Conservation (phyloP, 2,888 invertebrate genomes). For the Tetanocera ferruginea region DNA sequence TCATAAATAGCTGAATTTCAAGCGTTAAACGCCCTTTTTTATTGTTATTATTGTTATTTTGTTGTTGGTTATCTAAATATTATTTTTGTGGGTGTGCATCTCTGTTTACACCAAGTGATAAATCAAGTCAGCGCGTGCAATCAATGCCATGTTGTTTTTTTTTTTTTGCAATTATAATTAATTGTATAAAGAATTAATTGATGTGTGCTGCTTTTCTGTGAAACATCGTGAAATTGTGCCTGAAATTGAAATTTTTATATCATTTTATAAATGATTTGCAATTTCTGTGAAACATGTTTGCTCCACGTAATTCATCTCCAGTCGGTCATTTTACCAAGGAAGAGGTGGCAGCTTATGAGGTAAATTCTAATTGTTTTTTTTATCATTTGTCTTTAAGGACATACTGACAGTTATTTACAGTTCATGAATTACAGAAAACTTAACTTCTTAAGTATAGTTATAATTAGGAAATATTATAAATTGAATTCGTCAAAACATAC, state of each 20-base stretch:
- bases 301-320: constrained; percentile 70
- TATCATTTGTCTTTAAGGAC: no score
- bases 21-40: constrained; percentile 5
- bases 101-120: not conserved
- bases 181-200: constrained; percentile 1
- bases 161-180: constrained; percentile 7
- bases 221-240: no score
- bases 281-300: constrained; percentile 63
- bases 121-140: not conserved
- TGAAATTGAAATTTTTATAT: no score
- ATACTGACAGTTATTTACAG: not conserved
- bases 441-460: no score
- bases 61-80: not conserved
- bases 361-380: constrained; percentile 51
- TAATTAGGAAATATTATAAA: no score
- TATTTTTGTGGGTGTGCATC: not conserved
- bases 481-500: not conserved
- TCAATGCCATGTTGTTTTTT: constrained; percentile 6
- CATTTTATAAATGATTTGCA: constrained; percentile 35
- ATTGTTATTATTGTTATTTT: not conserved
- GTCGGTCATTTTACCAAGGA: constrained; percentile 65
- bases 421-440: not conserved
- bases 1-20: not conserved
- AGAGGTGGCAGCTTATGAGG: constrained; percentile 70
- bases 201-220: not conserved